phyloP scores from a whole-genome alignment of 2,888 invertebrate species.

The Cerceris rybyensis region DNA sequence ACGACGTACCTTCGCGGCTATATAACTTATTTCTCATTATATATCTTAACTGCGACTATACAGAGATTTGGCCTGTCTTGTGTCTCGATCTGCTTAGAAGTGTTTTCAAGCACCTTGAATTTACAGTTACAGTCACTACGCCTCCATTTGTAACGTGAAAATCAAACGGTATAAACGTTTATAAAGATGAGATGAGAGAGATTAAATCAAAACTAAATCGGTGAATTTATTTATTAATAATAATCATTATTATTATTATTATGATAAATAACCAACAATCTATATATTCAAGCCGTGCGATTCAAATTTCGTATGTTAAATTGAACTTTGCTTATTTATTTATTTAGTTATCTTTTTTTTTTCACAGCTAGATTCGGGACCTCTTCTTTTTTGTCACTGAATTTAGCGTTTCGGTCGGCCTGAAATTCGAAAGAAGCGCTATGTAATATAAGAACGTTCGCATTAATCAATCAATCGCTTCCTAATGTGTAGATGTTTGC shows the following conservation, averaged over 20 bases:
- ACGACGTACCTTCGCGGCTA: constrained; percentile 12
- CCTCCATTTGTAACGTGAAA: constrained; percentile 5
- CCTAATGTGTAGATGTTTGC: constrained; percentile 1
- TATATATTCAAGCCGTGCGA: constrained; percentile 68
- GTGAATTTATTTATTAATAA: constrained; percentile 68
- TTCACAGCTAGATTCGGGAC: constrained; percentile 42
- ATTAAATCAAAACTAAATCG: constrained; percentile 63
- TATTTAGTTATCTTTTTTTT: constrained; percentile 2
- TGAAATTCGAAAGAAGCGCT: constrained; percentile 63
- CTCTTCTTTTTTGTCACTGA: constrained; percentile 27
- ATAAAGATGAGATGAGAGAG: constrained; percentile 38
- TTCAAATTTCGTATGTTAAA: constrained; percentile 52
- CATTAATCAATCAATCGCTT: constrained; percentile 1
- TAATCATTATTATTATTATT: constrained; percentile 42
- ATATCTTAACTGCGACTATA: constrained; percentile 31
- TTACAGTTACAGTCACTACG: constrained; percentile 13
- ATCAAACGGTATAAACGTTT: neutral
- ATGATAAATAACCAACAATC: constrained; percentile 76
- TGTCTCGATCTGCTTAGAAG: constrained; percentile 12
- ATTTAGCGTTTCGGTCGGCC: constrained; percentile 52
- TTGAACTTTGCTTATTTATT: constrained; percentile 3
- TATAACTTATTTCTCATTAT: constrained; percentile 7
- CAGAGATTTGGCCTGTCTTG: constrained; percentile 32
- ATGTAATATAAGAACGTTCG: constrained; percentile 29
- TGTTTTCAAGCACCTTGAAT: constrained; percentile 29